Base-by-base conservation (phyloP, 2,113 vertebrate genomes). In the Tretioscincus oriximinensis region DNA sequence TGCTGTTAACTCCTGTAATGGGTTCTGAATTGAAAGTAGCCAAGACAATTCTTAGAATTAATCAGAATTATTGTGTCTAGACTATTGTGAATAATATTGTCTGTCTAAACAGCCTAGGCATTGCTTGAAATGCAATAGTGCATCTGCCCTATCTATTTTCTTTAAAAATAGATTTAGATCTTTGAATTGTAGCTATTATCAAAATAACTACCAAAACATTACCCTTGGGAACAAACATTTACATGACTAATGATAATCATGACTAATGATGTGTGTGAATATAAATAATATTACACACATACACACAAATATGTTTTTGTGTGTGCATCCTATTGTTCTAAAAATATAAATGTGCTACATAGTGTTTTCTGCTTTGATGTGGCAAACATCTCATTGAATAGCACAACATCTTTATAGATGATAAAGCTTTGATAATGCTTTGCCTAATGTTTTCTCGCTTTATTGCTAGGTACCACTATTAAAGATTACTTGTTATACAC, bases 371-470 rank as follows among this genome's bases (percentile, higher is more conserved):
- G 68, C 89, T 85, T 88, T 87, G 90, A 87, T 81, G 70, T 78
- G 90, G 47, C 77, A 85, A 90, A 84, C 81, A 74, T 88, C 81
- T 83, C 70, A 71, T 91, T 67, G 85, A 87, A 86, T 88, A 88
- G 81, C 84, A 85, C 74, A 85, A 75, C 80, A 64, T 92, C 93
- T 91, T 91, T 84, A 89, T 87, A 85, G 91, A 89, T 93, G 91
- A 91, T 76, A 69, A 65, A 91, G 72, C 76, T 90, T 90, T 90
- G 81, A 88, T 83, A 90, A 82, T 20, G 88, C 81, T 90, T 89
- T 24, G 7, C 77, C 71, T 88, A 90, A 88, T 86, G 64, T 80
- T 90, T 87, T 81, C 78, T 29, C 84, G 86, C 81, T 90, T 89
- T 89, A 84, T 82, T 88, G 81, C 54, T 87, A 82, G 81, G 84